Percentiles rank a stretch among this genome's conserved stretches.
Conservation (phyloP, 2,888 invertebrate species). For the Trilocha varians region DNA sequence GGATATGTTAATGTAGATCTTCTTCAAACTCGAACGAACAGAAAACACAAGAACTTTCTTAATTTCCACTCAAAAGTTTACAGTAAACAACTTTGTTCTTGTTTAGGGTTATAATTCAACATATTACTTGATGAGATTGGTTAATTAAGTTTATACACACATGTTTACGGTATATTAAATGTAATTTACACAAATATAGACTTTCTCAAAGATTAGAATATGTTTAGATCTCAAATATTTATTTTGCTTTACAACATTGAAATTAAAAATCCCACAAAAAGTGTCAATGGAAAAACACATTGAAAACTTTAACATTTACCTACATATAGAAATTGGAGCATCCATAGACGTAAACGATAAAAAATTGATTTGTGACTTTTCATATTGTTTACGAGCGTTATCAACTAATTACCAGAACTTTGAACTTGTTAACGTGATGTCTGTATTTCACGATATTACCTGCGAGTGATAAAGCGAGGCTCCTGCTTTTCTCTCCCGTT, state of each 20-base stretch:
- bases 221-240: no score
- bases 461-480: slow-evolving; percentile 1
- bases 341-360: no score
- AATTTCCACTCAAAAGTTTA: neutral
- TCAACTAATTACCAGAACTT: neutral
- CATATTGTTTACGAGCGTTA: neutral
- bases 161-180: neutral
- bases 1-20: neutral
- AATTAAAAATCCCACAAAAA: no score
- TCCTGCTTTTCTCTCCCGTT: neutral
- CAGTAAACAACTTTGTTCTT: neutral
- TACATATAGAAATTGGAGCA: no score
- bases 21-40: neutral
- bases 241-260: no score
- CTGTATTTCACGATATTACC: neutral
- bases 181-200: no score
- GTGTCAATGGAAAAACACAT: no score
- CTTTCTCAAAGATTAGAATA: no score
- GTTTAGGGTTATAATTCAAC: neutral
- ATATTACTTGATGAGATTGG: neutral
- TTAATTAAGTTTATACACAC: neutral
- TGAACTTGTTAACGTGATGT: neutral
- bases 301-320: no score
- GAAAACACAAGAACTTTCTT: neutral
- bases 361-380: no score